Conservation (phyloP, 2,797 vertebrate genomes). For the Lepus oiostolus region DNA sequence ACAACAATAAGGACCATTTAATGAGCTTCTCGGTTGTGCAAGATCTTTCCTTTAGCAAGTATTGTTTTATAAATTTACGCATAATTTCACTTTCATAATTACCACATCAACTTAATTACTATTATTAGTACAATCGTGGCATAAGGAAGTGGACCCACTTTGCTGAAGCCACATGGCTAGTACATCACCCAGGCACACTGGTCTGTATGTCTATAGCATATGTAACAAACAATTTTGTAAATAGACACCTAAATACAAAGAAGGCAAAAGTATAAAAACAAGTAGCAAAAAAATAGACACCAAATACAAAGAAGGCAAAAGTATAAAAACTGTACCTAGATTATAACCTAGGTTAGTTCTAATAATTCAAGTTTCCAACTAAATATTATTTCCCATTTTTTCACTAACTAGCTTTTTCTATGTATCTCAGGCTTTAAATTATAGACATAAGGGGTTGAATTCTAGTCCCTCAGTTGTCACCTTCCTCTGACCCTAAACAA, state of each 20-base stretch:
- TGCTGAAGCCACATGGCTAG: not conserved
- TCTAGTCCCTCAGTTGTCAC: not conserved
- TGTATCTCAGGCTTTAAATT: not conserved
- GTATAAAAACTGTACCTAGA: not conserved
- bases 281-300: too few relatives aligned
- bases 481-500: not conserved
- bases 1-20: not conserved
- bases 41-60: not conserved
- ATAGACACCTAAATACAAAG: not conserved
- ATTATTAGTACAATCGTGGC: not conserved
- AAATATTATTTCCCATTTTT: slow-evolving; percentile 19
- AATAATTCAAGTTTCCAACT: slow-evolving; percentile 28
- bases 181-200: not conserved
- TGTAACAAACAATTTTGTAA: not conserved
- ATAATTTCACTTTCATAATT: slow-evolving; percentile 16
- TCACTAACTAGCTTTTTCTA: not conserved
- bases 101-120: not conserved
- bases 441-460: not conserved
- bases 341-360: not conserved
- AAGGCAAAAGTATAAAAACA: not conserved
- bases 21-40: not conserved
- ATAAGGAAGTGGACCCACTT: not conserved
- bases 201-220: not conserved
- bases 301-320: not conserved
- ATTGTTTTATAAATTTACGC: not conserved